Conservation (phyloP, 2,113 vertebrate species). For the Amblyopsis rosae region DNA sequence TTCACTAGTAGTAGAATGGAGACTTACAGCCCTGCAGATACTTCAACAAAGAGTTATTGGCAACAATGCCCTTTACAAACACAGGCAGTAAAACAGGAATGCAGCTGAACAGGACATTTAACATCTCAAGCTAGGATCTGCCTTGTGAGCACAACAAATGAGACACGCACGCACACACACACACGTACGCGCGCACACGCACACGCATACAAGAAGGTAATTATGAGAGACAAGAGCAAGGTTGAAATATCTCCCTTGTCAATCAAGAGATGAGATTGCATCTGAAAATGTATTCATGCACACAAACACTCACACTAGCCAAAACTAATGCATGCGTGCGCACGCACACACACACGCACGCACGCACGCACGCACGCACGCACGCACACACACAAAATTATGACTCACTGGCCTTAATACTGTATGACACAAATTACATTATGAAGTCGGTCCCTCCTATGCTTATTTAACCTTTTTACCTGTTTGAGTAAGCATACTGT, state of each 20-base stretch:
- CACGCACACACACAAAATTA: neutral
- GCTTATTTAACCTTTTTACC: neutral
- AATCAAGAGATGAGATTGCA: neutral
- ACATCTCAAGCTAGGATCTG: slow-evolving; percentile 14
- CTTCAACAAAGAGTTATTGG: neutral
- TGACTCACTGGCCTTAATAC: neutral
- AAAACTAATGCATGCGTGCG: neutral
- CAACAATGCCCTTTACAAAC: slow-evolving; percentile 9
- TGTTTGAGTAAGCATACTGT: neutral
- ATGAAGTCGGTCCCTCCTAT: neutral
- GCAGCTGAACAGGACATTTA: slow-evolving; percentile 45
- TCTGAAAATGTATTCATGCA: slow-evolving; percentile 2
- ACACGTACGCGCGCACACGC: neutral
- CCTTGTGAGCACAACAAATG: neutral
- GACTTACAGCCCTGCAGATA: slow-evolving; percentile 10
- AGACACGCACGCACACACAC: neutral
- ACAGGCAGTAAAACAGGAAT: slow-evolving; percentile 46
- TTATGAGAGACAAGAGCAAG: neutral
- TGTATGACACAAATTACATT: neutral
- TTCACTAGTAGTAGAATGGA: neutral
- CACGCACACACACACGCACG: neutral
- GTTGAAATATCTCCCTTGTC: slow-evolving; percentile 2
- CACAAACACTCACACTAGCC: neutral
- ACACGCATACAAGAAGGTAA: neutral
- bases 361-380: neutral